A percentile compares a stretch with the other conserved stretches of the same genome.
phyloP scores from a whole-genome alignment of 1,140 invertebrate genomes.

The Papilio aristodemus region DNA sequence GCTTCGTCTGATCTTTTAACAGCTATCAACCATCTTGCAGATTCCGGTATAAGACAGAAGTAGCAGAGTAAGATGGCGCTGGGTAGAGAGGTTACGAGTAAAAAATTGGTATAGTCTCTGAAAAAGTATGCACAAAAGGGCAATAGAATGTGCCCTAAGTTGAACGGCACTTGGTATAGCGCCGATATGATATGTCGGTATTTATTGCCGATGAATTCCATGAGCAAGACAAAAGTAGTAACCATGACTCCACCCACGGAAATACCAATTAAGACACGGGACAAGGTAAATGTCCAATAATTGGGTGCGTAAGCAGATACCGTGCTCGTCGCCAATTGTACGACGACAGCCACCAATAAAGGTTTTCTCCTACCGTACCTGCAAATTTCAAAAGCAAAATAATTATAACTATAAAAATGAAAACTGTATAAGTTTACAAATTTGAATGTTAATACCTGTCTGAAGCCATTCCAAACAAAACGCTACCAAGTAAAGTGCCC shows the following conservation, averaged over 20 bases:
- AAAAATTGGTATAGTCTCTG: constrained; percentile 79
- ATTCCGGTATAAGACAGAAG: constrained; percentile 85
- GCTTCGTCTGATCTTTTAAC: constrained; percentile 83
- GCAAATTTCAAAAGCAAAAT: constrained; percentile 42
- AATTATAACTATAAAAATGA: neutral
- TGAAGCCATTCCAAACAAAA: constrained; percentile 77
- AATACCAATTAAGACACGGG: constrained; percentile 82
- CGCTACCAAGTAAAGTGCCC: constrained; percentile 72
- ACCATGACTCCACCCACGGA: constrained; percentile 84
- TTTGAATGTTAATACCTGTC: constrained; percentile 63
- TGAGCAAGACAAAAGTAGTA: constrained; percentile 81
- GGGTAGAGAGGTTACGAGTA: constrained; percentile 81
- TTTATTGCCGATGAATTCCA: constrained; percentile 79
- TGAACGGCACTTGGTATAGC: constrained; percentile 82
- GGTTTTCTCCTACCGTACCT: constrained; percentile 84
- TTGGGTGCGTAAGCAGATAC: constrained; percentile 81
- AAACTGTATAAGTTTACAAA: neutral
- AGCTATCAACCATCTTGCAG: constrained; percentile 85
- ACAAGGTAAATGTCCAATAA: constrained; percentile 83
- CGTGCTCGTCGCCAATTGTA: constrained; percentile 82
- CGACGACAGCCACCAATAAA: constrained; percentile 81
- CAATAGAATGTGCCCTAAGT: constrained; percentile 81
- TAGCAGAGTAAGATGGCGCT: constrained; percentile 77
- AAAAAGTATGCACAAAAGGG: constrained; percentile 81
- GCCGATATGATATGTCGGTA: constrained; percentile 83